Evolutionary conservation across 2,888 invertebrate species (phyloP).

Genomic region (Oxystoma pomonae): DNA sequence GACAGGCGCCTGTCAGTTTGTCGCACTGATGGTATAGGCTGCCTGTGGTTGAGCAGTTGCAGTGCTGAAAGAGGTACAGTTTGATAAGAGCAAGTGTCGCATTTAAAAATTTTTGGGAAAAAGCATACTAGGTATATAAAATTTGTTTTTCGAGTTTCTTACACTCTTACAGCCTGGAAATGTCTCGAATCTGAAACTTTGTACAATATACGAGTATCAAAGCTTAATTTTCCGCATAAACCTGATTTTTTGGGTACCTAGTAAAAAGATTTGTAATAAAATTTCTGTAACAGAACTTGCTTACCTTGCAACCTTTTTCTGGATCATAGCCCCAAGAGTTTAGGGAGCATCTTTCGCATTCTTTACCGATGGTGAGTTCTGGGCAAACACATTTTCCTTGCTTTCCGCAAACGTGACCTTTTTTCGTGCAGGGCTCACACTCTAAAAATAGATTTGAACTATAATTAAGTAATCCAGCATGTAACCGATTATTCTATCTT

Average conservation of each 20-base stretch:
- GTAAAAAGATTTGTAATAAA: no score
- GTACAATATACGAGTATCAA: no score
- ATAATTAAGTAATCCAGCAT: no score
- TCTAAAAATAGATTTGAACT: slow-evolving; percentile 52
- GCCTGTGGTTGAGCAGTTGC: slow-evolving; percentile 72
- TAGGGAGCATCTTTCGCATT: slow-evolving; percentile 75
- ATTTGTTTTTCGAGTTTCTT: no score
- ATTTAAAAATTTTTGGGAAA: no score
- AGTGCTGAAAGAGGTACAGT: slow-evolving; percentile 47
- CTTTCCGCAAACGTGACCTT: slow-evolving; percentile 86
- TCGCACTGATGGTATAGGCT: slow-evolving; percentile 65
- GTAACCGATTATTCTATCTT: no score
- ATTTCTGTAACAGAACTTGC: no score
- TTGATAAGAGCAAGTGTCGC: background rate
- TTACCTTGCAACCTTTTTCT: slow-evolving; percentile 72
- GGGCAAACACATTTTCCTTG: slow-evolving; percentile 94
- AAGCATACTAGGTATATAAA: no score
- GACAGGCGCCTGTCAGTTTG: slow-evolving; percentile 65
- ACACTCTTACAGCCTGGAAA: no score
- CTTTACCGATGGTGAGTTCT: slow-evolving; percentile 73
- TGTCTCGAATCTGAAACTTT: no score
- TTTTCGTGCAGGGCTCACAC: slow-evolving; percentile 72
- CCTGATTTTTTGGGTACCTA: no score
- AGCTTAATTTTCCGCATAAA: no score
- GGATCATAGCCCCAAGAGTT: slow-evolving; percentile 78